Conservation (phyloP, 2,113 vertebrate species). For the Mugil cephalus region DNA sequence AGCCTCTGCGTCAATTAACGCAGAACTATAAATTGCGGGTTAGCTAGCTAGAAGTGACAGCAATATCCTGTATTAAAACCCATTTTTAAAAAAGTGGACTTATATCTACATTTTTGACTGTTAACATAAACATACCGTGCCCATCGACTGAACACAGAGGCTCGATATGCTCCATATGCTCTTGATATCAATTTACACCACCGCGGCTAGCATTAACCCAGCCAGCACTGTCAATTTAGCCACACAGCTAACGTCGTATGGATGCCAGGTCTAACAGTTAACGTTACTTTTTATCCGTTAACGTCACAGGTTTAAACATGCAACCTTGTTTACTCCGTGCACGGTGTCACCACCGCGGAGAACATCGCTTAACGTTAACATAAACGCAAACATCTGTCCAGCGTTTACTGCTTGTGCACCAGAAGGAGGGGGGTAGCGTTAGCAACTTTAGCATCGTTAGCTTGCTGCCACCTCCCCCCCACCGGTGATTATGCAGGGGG, state of each 20-base stretch:
- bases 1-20: no score
- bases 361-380: not conserved
- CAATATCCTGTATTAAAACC: not conserved
- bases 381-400: conserved; percentile 39
- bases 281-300: not conserved
- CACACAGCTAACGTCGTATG: conserved; percentile 55
- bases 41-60: not conserved
- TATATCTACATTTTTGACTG: not conserved
- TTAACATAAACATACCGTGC: not conserved
- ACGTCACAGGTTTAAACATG: not conserved
- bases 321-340: not conserved
- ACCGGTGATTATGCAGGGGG: conserved; percentile 63
- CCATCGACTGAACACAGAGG: no score
- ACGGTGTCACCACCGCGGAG: not conserved
- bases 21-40: no score
- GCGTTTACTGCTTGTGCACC: conserved; percentile 47
- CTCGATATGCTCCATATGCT: no score
- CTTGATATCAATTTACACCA: conserved; percentile 38
- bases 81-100: not conserved
- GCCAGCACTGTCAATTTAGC: conserved; percentile 38
- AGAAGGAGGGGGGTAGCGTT: conserved; percentile 52
- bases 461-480: conserved; percentile 61
- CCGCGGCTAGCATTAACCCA: conserved; percentile 29
- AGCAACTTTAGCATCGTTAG: conserved; percentile 76
- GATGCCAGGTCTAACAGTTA: conserved; percentile 30